Base-by-base conservation (phyloP, 2,888 invertebrate genomes). In the Sesia apiformis region DNA sequence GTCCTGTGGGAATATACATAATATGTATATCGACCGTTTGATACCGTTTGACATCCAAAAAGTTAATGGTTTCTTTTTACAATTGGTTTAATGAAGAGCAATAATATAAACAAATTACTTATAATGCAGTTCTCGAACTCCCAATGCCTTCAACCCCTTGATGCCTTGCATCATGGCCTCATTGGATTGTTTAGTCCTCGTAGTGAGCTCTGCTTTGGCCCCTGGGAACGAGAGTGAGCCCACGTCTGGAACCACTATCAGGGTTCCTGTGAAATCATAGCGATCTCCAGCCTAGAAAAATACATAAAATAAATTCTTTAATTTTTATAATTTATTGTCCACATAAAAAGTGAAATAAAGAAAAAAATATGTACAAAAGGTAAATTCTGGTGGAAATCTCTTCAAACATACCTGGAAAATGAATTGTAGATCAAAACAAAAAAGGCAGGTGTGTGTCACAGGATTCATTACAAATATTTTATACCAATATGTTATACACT, bases 171-270 rank as follows among this genome's bases (percentile, higher is more conserved):
- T 91, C 62, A 94, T 94, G 4, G 93, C 92, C 3, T 94, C 93
- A 60, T 93, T 94, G 56, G 92, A 93, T 3, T 90, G 92, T 64
- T 93, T 93, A 54, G 95, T 94, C 7, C 94, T 90, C 0, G 95
- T 93, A 0, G 93, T 93, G 3, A 93, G 90, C 77, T 98, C 98
- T 0, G 97, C 94, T 71, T 94, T 93, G 0, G 96, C 94, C 3
- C 97, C 98, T 0, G 98, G 97, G 61, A 95, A 78, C 4, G 96
- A 92, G 50, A 99, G 78, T 0, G 94, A 94, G 0, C 96, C 94
- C 0, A 99, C 96, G 84, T 99, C 99, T 0, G 99, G 99, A 0
- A 99, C 97, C 2, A 98, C 99, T 71, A 99, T 98, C 8, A 99
- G 89, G 0, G 98, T 96, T 8, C 98, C 98, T 0, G 96, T 97